phyloP scores from a whole-genome alignment of 1,140 invertebrate genomes.

The Temnothorax nylanderi region DNA sequence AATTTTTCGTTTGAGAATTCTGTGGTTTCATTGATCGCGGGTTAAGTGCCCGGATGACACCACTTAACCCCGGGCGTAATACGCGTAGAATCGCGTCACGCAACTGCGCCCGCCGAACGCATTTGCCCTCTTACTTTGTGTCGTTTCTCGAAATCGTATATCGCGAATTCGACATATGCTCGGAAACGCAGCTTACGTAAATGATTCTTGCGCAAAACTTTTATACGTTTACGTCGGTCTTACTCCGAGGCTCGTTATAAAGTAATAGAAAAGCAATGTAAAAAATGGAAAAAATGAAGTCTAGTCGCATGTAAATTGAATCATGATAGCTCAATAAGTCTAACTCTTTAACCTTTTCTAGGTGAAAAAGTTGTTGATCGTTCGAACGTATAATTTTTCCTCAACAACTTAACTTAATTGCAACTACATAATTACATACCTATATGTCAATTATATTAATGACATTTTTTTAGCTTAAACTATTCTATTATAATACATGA shows the following conservation, averaged over 20 bases:
- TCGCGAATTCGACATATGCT: neutral
- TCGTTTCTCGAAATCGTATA: constrained; percentile 3
- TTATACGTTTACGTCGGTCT: neutral
- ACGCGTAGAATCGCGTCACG: constrained; percentile 71
- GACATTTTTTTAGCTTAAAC: too few species aligned
- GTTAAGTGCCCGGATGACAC: constrained; percentile 74
- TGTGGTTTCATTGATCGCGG: constrained; percentile 76
- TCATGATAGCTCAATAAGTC: neutral
- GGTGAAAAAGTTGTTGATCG: neutral
- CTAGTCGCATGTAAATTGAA: neutral
- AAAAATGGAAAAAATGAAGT: neutral
- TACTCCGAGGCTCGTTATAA: neutral
- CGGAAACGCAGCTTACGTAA: constrained; percentile 1
- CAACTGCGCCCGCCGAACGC: constrained; percentile 51
- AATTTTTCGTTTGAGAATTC: constrained; percentile 72
- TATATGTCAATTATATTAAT: neutral
- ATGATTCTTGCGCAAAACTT: neutral
- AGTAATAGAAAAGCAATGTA: neutral
- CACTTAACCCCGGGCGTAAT: constrained; percentile 66
- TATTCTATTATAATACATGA: neutral
- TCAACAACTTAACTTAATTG: neutral
- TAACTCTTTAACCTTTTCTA: neutral
- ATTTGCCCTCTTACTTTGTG: constrained; percentile 36
- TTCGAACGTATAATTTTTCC: neutral
- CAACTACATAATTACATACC: neutral